These are phyloP conservation scores for Stegostoma tigrinum DNA, from an alignment of 2,113 vertebrate species.

Conservation along the genomic window DNA sequence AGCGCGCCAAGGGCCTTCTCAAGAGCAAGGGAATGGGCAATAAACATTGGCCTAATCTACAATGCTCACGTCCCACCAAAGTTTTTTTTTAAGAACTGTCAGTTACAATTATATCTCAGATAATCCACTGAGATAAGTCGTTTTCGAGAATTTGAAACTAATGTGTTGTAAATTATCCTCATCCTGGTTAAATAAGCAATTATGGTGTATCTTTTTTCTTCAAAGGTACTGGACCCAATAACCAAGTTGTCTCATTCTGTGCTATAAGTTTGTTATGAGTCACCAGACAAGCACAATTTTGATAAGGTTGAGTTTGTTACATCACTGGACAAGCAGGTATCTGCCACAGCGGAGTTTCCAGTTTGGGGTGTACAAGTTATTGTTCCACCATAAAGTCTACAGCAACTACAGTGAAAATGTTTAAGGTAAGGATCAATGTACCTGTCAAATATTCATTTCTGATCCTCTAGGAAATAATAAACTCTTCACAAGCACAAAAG, in stretches of 20 bases:
- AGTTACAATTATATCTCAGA: too few species aligned
- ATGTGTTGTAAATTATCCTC: not conserved
- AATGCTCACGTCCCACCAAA: too few species aligned
- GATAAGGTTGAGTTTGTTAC: not conserved
- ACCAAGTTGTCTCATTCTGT: not conserved
- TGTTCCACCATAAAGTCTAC: not conserved
- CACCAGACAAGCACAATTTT: not conserved
- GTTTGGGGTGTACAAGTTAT: not conserved
- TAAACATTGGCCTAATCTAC: too few species aligned
- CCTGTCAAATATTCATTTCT: not conserved
- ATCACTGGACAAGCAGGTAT: not conserved
- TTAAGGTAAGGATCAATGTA: not conserved
- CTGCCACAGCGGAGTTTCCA: not conserved
- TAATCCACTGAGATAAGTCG: too few species aligned
- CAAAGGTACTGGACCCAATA: not conserved
- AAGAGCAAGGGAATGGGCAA: too few species aligned
- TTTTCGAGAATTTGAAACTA: not conserved
- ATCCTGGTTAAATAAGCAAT: not conserved
- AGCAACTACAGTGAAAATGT: not conserved
- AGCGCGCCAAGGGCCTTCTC: too few species aligned
- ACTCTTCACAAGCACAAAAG: not conserved
- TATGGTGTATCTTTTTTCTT: not conserved
- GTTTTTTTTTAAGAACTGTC: too few species aligned
- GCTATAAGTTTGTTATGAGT: not conserved
- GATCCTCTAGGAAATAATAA: not conserved